Percentiles rank a stretch among this genome's conserved stretches.
phyloP scores from a whole-genome alignment of 1,140 invertebrate genomes.

The Trachymyrmex septentrionalis region DNA sequence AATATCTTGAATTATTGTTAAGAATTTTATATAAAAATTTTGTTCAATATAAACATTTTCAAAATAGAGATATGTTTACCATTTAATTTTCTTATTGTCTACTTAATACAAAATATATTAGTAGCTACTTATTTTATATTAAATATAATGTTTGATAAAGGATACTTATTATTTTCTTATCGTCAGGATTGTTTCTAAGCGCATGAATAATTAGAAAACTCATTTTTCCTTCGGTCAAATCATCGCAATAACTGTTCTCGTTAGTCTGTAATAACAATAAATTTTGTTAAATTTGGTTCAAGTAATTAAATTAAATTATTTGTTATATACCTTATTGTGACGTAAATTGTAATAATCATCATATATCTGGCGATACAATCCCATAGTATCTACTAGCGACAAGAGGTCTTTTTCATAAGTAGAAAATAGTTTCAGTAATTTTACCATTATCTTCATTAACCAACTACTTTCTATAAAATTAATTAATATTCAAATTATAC shows the following conservation, averaged over 20 bases:
- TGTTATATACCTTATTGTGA: conserved; percentile 93
- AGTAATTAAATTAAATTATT: conserved; percentile 3
- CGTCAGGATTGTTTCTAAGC: conserved; percentile 92
- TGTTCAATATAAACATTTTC: conserved; percentile 36
- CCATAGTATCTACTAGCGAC: conserved; percentile 93
- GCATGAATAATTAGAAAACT: conserved; percentile 99
- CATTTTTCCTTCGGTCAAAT: conserved; percentile 99
- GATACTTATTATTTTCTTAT: conserved; percentile 97
- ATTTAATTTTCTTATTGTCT: too few species aligned
- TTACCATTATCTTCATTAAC: conserved; percentile 97
- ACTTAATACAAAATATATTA: too few species aligned
- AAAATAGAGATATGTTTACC: too few species aligned
- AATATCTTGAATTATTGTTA: conserved; percentile 89
- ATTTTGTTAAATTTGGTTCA: not conserved
- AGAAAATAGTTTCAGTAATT: conserved; percentile 98
- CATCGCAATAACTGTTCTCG: conserved; percentile 98
- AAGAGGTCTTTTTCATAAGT: conserved; percentile 94
- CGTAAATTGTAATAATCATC: conserved; percentile 98
- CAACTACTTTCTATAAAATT: conserved; percentile 94
- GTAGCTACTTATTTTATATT: too few species aligned
- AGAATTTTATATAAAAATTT: conserved; percentile 46
- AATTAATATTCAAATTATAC: not conserved
- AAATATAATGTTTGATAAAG: conserved; percentile 85
- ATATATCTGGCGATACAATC: conserved; percentile 98
- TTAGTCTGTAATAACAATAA: conserved; percentile 90